These are phyloP conservation scores for Tetramorium alpestre DNA, from an alignment of 1,140 invertebrate genomes.

Conservation along the genomic window DNA sequence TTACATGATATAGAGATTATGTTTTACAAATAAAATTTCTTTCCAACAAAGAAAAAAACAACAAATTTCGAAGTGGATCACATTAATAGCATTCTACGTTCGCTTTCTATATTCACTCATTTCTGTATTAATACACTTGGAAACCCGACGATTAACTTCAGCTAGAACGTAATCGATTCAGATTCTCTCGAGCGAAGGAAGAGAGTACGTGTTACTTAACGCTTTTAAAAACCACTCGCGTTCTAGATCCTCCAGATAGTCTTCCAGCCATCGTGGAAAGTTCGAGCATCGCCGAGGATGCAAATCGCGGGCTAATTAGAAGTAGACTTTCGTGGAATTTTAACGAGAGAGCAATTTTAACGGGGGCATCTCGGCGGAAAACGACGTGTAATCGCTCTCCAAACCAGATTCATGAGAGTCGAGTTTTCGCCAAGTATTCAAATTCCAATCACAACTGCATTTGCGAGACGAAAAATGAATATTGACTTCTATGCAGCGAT, in stretches of 20 bases:
- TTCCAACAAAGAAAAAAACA: background rate
- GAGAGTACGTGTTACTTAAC: background rate
- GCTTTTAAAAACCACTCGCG: background rate
- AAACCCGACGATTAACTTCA: background rate
- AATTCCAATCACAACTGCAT: background rate
- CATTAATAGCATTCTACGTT: background rate
- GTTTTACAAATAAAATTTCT: background rate
- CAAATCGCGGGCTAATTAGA: slow-evolving; percentile 7
- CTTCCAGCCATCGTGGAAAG: background rate
- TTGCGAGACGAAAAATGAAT: background rate
- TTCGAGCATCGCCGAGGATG: background rate
- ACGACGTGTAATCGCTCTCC: background rate
- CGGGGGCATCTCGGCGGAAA: background rate
- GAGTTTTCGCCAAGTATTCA: background rate
- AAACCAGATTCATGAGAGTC: background rate
- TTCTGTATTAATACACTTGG: background rate
- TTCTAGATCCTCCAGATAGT: background rate
- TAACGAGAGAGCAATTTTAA: slow-evolving; percentile 17
- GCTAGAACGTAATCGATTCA: background rate
- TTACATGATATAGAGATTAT: background rate
- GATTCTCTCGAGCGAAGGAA: slow-evolving; percentile 6
- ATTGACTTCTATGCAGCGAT: background rate
- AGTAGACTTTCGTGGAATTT: slow-evolving; percentile 25
- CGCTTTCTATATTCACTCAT: background rate
- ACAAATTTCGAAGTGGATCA: background rate